These are phyloP conservation scores for Lagorchestes hirsutus DNA, from an alignment of 2,797 vertebrate species.

Conservation along the genomic window DNA sequence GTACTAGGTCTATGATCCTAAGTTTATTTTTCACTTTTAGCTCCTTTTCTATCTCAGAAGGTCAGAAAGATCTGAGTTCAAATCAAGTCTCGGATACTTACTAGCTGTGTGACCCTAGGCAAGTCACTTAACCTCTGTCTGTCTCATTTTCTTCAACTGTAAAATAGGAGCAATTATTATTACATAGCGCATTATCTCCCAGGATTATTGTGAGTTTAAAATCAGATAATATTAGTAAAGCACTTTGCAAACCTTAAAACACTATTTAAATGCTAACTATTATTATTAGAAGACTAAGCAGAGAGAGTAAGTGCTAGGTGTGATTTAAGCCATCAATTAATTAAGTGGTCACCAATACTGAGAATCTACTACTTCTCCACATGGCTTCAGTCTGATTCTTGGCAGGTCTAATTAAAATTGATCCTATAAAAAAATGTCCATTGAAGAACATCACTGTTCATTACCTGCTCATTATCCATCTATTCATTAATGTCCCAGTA, in stretches of 20 bases:
- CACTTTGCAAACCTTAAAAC: neutral
- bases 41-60: neutral
- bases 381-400: neutral
- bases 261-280: neutral
- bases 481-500: neutral
- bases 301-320: neutral
- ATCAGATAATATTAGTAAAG: neutral
- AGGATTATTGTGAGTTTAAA: neutral
- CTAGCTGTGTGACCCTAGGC: neutral
- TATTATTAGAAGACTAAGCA: neutral
- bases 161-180: neutral
- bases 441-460: neutral
- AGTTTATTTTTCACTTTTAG: neutral
- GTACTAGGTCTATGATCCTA: neutral
- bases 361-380: neutral
- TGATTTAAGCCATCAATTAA: neutral
- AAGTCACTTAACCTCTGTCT: neutral
- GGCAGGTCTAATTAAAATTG: neutral
- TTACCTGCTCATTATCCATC: neutral
- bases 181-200: neutral
- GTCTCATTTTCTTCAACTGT: neutral
- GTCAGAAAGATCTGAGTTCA: neutral
- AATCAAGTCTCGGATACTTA: neutral
- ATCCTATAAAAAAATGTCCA: neutral
- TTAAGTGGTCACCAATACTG: neutral